Conservation (phyloP, 2,888 invertebrate genomes). For the Nomada hirtipes region DNA sequence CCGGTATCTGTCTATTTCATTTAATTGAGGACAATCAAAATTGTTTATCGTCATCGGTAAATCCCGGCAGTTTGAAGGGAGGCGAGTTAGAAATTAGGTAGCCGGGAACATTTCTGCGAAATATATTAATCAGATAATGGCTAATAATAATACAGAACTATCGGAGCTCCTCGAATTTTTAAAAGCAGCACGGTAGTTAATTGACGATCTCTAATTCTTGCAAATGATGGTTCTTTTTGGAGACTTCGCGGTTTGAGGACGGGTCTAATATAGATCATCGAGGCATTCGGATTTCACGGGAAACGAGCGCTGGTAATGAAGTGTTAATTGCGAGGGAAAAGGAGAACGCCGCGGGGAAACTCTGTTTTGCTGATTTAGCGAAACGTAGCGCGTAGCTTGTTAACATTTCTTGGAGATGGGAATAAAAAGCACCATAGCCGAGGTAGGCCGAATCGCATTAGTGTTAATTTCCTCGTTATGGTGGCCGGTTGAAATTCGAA, state of each 20-base stretch:
- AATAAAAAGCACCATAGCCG: conserved; percentile 39
- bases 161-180: background rate
- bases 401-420: conserved; percentile 33
- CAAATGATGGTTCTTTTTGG: conserved; percentile 3
- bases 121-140: too few species aligned
- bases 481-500: conserved; percentile 16
- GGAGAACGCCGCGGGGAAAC: conserved; percentile 32
- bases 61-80: too few species aligned
- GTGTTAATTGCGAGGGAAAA: conserved; percentile 54
- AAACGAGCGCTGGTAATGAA: conserved; percentile 42
- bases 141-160: too few species aligned
- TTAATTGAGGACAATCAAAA: too few species aligned
- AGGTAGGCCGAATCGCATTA: conserved; percentile 51
- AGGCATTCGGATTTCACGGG: conserved; percentile 31
- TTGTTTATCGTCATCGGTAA: too few species aligned
- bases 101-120: too few species aligned
- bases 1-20: too few species aligned
- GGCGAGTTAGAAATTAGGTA: too few species aligned
- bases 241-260: too few species aligned
- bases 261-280: conserved; percentile 39
- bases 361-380: conserved; percentile 47
- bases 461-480: conserved; percentile 53
- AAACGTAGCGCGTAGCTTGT: conserved; percentile 44
- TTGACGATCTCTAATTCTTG: too few species aligned
- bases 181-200: too few species aligned